Base-by-base conservation (phyloP, 2,797 vertebrate species). In the Acanthurus leucopareius region DNA sequence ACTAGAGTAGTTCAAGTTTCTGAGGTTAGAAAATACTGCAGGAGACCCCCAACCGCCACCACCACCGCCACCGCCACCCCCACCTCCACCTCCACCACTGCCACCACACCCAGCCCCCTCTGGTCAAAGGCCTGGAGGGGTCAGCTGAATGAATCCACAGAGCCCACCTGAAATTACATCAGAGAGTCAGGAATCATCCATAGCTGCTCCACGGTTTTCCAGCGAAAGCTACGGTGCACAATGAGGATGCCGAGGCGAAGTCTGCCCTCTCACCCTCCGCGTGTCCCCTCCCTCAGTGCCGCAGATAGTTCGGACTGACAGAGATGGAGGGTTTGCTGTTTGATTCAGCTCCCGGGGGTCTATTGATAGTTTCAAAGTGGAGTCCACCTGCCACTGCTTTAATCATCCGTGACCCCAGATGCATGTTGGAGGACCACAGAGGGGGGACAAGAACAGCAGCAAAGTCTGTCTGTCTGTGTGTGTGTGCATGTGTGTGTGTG, bases 331-430 rank as follows among this genome's bases (percentile, higher is more conserved):
- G 75, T 73, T 86, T 77, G 82, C 86, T 88, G 91, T 94, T 94
- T 94, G 93, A 93, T 92, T 93, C 86, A 40, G 64, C 86, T 89
- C 91, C 84, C 84, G 56, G 86, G 87, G 89, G 89, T 93, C 87
- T 93, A 91, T 91, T 91, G 93, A 94, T 91, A 85, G 91, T 93
- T 94, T 95, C 92, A 95, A 94, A 96, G 93, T 91, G 83, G 89
- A 93, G 91, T 93, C 92, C 92, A 94, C 93, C 94, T 94, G 92
- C 93, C 90, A 90, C 73, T 81, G 90, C 95, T 95, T 96, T 96
- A 93, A 95, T 96, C 94, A 94, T 91, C 84, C 64, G 19, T 90
- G 92, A 93, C 90, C 90, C 89, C 82, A 73, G 85, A 82, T 88
- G 88, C 84, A 86, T 89, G 88, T 85, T 69, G 86, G 85, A 86